Evolutionary conservation across 2,888 invertebrate genomes (phyloP).

Genomic region (Aethes cnicana): DNA sequence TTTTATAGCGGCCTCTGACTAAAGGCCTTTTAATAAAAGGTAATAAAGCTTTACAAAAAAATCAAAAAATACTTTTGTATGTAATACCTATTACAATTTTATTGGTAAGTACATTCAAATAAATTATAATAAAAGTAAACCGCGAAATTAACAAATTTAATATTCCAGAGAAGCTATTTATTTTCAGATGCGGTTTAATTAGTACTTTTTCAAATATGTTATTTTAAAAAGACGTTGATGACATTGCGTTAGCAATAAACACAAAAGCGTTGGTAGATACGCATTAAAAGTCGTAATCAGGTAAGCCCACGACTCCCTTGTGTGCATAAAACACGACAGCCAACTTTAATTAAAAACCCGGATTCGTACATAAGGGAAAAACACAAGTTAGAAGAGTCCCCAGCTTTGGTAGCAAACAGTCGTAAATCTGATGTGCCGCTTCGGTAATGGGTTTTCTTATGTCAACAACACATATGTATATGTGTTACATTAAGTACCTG

Average conservation of each 20-base stretch:
- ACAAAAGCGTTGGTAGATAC: constrained; percentile 7
- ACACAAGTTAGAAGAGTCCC: constrained; percentile 42
- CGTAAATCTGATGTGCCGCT: constrained; percentile 61
- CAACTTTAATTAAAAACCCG: constrained; percentile 52
- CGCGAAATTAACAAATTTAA: too few relatives aligned
- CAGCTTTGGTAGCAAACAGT: constrained; percentile 52
- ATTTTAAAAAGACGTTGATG: background rate
- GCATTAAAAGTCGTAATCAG: constrained; percentile 28
- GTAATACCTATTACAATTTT: too few relatives aligned
- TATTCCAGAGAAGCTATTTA: too few relatives aligned
- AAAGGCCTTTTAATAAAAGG: too few relatives aligned
- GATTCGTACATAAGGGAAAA: constrained; percentile 52
- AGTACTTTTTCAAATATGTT: too few relatives aligned
- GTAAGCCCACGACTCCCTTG: constrained; percentile 25
- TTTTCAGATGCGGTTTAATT: too few relatives aligned
- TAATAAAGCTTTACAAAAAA: too few relatives aligned
- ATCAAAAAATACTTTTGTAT: too few relatives aligned
- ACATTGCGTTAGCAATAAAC: constrained; percentile 1
- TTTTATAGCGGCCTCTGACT: too few relatives aligned
- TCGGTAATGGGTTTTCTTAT: constrained; percentile 63
- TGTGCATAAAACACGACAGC: constrained; percentile 25
- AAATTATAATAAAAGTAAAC: too few relatives aligned
- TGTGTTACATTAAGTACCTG: constrained; percentile 25
- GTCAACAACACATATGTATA: constrained; percentile 49
- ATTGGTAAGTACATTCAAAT: too few relatives aligned